Evolutionary conservation across 2,797 vertebrate species (phyloP).

Genomic region (Cygnus olor): DNA sequence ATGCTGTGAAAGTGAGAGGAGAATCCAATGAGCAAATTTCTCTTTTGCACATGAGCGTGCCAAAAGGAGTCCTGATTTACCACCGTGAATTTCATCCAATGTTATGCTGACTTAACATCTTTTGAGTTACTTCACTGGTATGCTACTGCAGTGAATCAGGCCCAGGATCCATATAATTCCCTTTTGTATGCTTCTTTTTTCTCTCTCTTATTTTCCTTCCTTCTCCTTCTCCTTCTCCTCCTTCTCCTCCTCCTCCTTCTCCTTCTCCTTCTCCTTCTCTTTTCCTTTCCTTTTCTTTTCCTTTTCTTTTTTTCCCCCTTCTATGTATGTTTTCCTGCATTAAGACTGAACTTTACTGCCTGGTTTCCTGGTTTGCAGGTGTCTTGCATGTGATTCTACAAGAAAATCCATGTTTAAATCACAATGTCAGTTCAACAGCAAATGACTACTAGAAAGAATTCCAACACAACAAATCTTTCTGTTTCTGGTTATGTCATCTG

Average conservation of each 20-base stretch:
- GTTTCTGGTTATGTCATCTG: not conserved
- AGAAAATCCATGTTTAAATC: not conserved
- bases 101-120: conserved; percentile 45
- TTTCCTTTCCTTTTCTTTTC: no score
- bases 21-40: conserved; percentile 50
- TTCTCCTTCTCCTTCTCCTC: not conserved
- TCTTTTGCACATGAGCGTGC: not conserved
- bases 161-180: not conserved
- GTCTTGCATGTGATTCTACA: not conserved
- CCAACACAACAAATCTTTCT: not conserved
- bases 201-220: not conserved
- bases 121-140: conserved; percentile 51
- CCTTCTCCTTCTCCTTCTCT: no score
- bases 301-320: not conserved
- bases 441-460: not conserved
- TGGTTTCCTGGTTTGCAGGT: not conserved
- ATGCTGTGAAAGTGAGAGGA: conserved; percentile 30
- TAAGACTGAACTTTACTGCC: not conserved
- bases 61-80: conserved; percentile 56
- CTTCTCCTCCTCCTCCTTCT: no score
- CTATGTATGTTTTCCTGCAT: not conserved
- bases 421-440: not conserved
- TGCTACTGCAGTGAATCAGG: conserved; percentile 28
- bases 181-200: not conserved
- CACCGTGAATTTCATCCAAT: conserved; percentile 32